These are phyloP conservation scores for Acrossocheilus fasciatus DNA, from an alignment of 2,797 vertebrate genomes.

Conservation along the genomic window DNA sequence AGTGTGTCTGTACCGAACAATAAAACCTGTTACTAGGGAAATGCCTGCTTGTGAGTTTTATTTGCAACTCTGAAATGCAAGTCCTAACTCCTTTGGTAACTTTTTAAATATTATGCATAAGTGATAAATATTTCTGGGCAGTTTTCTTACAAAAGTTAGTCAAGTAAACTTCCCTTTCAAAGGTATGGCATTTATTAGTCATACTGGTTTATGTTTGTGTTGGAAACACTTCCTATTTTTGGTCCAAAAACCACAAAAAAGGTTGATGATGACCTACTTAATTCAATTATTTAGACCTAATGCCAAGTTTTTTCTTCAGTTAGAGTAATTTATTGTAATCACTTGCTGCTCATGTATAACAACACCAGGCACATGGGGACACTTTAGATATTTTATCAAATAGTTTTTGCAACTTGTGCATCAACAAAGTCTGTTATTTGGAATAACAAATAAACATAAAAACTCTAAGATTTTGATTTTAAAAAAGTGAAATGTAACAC, in stretches of 20 bases:
- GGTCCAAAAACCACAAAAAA: not conserved
- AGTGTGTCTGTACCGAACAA: constrained; percentile 30
- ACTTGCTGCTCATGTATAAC: too few species aligned
- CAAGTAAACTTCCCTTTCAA: not conserved
- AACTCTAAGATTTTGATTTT: too few species aligned
- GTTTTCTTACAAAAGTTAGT: not conserved
- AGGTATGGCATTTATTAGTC: not conserved
- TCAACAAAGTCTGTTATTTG: too few species aligned
- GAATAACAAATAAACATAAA: too few species aligned
- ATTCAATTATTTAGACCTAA: not conserved
- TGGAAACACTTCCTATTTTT: not conserved
- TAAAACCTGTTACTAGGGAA: not conserved
- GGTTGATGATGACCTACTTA: not conserved
- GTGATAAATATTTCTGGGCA: not conserved
- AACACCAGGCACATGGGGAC: not conserved
- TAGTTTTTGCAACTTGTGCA: too few species aligned
- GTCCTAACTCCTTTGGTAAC: not conserved
- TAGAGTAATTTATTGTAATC: not conserved
- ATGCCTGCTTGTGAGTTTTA: not conserved
- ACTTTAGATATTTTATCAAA: not conserved
- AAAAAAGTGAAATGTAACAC: not conserved
- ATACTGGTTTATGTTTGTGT: not conserved
- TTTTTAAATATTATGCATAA: not conserved
- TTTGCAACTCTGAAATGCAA: not conserved
- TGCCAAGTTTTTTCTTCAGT: too few species aligned